Percentiles rank a stretch among this genome's conserved stretches.
phyloP scores from a whole-genome alignment of 2,113 vertebrate genomes.

The Anhinga anhinga region DNA sequence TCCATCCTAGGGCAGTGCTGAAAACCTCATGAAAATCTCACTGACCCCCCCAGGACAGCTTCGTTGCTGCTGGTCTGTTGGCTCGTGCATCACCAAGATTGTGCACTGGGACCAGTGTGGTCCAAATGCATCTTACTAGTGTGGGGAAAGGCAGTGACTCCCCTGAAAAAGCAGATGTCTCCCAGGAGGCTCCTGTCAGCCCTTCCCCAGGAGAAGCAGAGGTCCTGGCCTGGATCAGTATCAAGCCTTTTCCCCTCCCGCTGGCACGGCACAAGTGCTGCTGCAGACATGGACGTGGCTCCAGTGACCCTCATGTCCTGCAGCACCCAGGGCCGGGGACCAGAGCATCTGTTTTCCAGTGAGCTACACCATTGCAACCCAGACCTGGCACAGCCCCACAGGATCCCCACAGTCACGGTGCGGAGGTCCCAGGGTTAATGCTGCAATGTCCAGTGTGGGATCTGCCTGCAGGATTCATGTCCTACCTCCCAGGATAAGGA shows the following conservation, averaged over 20 bases:
- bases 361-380: neutral
- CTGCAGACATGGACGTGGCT: neutral
- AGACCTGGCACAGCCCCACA: neutral
- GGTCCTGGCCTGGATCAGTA: neutral
- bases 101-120: neutral
- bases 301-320: neutral
- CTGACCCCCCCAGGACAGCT: neutral
- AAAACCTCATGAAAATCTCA: neutral
- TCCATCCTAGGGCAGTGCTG: neutral
- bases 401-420: neutral
- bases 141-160: neutral
- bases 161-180: neutral
- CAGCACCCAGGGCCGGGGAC: neutral
- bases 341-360: neutral
- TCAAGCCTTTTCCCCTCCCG: neutral
- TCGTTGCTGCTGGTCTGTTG: fast-evolving
- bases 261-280: neutral
- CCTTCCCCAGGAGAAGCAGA: neutral
- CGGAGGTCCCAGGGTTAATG: fast-evolving
- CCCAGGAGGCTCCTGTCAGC: neutral
- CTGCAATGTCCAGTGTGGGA: neutral
- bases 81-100: neutral
- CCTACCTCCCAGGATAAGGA: neutral
- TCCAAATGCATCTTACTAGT: neutral
- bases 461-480: neutral